A percentile compares a stretch with the other conserved stretches of the same genome.
phyloP scores from a whole-genome alignment of 2,888 invertebrate genomes.

The Caenorhabditis panamensis region DNA sequence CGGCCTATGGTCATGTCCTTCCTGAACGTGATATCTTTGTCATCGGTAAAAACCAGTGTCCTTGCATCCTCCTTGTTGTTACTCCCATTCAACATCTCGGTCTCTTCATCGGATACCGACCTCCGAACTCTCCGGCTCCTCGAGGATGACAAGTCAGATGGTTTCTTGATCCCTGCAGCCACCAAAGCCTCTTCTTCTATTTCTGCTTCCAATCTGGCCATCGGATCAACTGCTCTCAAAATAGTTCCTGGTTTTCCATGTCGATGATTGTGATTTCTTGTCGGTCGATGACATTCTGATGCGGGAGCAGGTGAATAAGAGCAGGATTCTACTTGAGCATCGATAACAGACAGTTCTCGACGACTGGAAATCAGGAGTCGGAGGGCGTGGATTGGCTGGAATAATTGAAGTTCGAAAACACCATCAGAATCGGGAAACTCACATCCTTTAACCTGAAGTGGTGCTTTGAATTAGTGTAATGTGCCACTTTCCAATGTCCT shows the following conservation, averaged over 20 bases:
- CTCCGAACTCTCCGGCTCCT: conserved; percentile 32
- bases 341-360: conserved; percentile 62
- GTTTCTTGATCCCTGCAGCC: background rate
- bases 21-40: conserved; percentile 3
- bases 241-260: conserved; percentile 47
- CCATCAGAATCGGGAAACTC: too few relatives aligned
- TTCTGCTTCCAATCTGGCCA: conserved; percentile 12
- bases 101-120: conserved; percentile 3
- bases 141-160: background rate
- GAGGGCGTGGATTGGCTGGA: conserved; percentile 63
- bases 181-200: conserved; percentile 15
- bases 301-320: conserved; percentile 24
- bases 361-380: conserved; percentile 63
- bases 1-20: conserved; percentile 16
- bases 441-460: conserved; percentile 67
- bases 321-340: conserved; percentile 69
- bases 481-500: conserved; percentile 68
- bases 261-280: conserved; percentile 49
- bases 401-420: too few relatives aligned
- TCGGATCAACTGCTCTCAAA: conserved; percentile 42
- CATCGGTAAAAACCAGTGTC: background rate
- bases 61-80: background rate
- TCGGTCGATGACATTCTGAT: conserved; percentile 47
- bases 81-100: background rate
- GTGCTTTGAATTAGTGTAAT: conserved; percentile 69